Evolutionary conservation across 2,888 invertebrate species (phyloP).

Genomic region (Meandrusa payeni): DNA sequence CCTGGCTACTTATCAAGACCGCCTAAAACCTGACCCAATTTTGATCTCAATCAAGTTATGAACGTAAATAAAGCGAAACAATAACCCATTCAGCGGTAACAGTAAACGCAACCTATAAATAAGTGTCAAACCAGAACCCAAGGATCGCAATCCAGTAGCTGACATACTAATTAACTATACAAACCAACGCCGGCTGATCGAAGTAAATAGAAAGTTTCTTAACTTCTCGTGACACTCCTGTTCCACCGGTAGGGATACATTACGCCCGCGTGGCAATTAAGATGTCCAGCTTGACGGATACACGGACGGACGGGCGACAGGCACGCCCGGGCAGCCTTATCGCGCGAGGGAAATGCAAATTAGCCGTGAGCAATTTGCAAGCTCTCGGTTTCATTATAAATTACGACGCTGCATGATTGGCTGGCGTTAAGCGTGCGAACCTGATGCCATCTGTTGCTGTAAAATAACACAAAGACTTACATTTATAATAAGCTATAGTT

Average conservation of each 20-base stretch:
- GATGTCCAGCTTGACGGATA: conserved; percentile 37
- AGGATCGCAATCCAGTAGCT: not conserved
- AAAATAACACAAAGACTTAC: too few relatives aligned
- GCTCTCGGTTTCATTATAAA: conserved; percentile 12
- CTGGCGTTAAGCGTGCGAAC: not conserved
- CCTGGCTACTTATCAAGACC: too few relatives aligned
- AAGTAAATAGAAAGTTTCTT: conserved; percentile 19
- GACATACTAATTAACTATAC: conserved; percentile 6
- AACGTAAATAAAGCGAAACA: too few relatives aligned
- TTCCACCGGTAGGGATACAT: conserved; percentile 24
- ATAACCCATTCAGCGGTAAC: too few relatives aligned
- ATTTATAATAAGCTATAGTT: too few relatives aligned
- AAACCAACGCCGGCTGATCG: conserved; percentile 1
- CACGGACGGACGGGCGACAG: conserved; percentile 31
- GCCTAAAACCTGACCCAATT: too few relatives aligned
- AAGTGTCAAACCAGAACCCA: conserved; percentile 1
- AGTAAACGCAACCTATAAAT: too few relatives aligned
- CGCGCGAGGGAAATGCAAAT: conserved; percentile 24
- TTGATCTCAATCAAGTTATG: too few relatives aligned
- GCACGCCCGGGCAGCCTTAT: conserved; percentile 17
- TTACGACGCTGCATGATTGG: conserved; percentile 4
- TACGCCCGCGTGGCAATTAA: conserved; percentile 40
- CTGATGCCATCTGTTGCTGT: not conserved
- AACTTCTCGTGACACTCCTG: conserved; percentile 5
- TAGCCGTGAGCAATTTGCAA: conserved; percentile 24